Conservation (phyloP, 2,797 vertebrate genomes). For the Oophaga sylvatica region DNA sequence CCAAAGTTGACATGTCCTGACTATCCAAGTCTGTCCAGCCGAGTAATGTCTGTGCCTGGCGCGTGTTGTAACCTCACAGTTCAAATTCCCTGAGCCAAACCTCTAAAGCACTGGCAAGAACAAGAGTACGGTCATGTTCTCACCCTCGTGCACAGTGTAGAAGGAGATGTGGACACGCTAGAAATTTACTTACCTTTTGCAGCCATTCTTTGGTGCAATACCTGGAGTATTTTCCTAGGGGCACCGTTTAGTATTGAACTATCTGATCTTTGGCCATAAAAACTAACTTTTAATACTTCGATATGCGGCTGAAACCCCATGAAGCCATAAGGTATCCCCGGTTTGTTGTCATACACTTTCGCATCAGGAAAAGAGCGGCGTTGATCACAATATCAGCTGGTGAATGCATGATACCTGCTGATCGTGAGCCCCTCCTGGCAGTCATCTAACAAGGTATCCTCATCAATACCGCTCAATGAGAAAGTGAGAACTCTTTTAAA, state of each 20-base stretch:
- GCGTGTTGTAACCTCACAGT: constrained; percentile 5
- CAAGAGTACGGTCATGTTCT: not conserved
- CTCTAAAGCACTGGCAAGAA: not conserved
- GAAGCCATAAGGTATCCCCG: too few relatives aligned
- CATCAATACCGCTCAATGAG: not conserved
- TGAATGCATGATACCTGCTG: too few relatives aligned
- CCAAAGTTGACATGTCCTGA: not conserved
- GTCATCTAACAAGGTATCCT: not conserved
- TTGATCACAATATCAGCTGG: too few relatives aligned
- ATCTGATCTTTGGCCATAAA: too few relatives aligned
- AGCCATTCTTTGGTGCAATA: not conserved
- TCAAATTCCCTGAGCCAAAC: not conserved
- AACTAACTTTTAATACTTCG: too few relatives aligned
- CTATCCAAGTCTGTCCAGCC: not conserved
- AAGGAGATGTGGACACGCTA: not conserved
- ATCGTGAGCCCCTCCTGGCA: too few relatives aligned
- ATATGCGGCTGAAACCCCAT: too few relatives aligned
- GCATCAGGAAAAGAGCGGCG: too few relatives aligned
- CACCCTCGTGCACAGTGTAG: not conserved
- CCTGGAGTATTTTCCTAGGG: not conserved
- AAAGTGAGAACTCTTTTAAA: not conserved
- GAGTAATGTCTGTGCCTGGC: not conserved
- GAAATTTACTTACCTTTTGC: not conserved
- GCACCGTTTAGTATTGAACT: not conserved
- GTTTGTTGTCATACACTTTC: too few relatives aligned